phyloP scores from a whole-genome alignment of 2,888 invertebrate genomes.

The Macaria notata region DNA sequence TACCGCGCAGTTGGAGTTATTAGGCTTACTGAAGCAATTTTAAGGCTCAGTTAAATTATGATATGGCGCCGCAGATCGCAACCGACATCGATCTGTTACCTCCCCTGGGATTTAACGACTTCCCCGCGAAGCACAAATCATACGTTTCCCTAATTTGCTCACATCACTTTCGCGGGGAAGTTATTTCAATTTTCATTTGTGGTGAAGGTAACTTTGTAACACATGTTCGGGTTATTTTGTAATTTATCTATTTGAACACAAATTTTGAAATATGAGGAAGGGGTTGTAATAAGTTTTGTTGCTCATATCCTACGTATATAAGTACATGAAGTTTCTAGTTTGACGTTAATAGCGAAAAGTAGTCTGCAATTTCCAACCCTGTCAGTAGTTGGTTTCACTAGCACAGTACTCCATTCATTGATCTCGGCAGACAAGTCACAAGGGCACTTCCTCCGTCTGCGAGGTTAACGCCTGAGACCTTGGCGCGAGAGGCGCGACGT shows the following conservation, averaged over 20 bases:
- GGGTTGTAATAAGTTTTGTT: too few relatives aligned
- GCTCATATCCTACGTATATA: too few relatives aligned
- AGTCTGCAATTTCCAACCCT: not conserved
- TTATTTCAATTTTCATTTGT: constrained; percentile 51
- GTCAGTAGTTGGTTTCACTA: not conserved
- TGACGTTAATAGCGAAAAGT: too few relatives aligned
- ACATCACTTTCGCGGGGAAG: constrained; percentile 43
- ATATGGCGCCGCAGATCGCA: constrained; percentile 11
- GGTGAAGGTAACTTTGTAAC: constrained; percentile 16
- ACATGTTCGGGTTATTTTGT: too few relatives aligned
- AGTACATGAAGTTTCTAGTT: too few relatives aligned
- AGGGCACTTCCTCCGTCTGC: constrained; percentile 24
- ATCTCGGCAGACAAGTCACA: constrained; percentile 20
- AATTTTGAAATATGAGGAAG: too few relatives aligned
- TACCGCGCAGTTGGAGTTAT: constrained; percentile 15
- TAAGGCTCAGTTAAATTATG: constrained; percentile 21
- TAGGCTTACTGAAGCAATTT: constrained; percentile 15
- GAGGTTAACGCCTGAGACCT: constrained; percentile 24
- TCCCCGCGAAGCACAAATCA: constrained; percentile 46
- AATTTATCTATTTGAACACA: too few relatives aligned
- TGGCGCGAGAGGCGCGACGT: too few relatives aligned
- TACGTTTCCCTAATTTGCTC: constrained; percentile 53
- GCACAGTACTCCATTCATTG: constrained; percentile 7
- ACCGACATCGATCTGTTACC: constrained; percentile 34
- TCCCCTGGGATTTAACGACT: constrained; percentile 43